Evolutionary conservation across 2,888 invertebrate genomes (phyloP).

Genomic region (Caenorhabditis panamensis): DNA sequence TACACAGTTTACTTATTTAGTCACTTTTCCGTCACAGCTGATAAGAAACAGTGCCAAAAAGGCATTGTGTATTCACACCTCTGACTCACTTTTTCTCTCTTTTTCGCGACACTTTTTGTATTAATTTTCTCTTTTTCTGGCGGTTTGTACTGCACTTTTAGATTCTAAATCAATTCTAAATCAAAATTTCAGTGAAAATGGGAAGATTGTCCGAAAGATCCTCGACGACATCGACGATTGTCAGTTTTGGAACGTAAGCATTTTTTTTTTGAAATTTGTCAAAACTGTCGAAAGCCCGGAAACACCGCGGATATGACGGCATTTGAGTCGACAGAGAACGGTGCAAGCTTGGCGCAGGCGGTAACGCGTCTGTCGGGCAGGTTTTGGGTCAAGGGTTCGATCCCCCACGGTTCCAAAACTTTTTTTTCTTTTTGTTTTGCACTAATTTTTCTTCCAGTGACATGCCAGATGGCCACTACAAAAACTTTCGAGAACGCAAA

Average conservation of each 20-base stretch:
- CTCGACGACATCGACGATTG: constrained; percentile 30
- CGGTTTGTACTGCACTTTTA: not conserved
- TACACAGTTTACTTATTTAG: constrained; percentile 7
- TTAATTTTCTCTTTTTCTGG: constrained; percentile 4
- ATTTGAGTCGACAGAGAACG: no score
- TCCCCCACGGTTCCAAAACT: no score
- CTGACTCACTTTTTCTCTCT: constrained; percentile 37
- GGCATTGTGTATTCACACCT: constrained; percentile 3
- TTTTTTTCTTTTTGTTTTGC: not conserved
- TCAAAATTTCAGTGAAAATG: constrained; percentile 1
- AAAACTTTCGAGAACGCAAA: constrained; percentile 28
- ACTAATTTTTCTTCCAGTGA: constrained; percentile 40
- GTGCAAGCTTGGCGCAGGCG: no score
- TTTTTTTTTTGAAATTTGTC: not conserved
- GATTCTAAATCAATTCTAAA: not conserved
- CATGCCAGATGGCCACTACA: constrained; percentile 45
- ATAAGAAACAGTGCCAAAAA: constrained; percentile 37
- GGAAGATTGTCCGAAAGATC: constrained; percentile 10
- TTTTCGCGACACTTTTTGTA: constrained; percentile 1
- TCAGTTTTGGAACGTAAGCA: constrained; percentile 56
- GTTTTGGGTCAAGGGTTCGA: no score
- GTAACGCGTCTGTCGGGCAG: no score
- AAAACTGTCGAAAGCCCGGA: no score
- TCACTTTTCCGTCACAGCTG: constrained; percentile 24
- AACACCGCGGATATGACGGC: no score